Percentiles rank a stretch among this genome's conserved stretches.
Evolutionary conservation across 2,888 invertebrate species (phyloP).

Genomic region (Euzophera pinguis): DNA sequence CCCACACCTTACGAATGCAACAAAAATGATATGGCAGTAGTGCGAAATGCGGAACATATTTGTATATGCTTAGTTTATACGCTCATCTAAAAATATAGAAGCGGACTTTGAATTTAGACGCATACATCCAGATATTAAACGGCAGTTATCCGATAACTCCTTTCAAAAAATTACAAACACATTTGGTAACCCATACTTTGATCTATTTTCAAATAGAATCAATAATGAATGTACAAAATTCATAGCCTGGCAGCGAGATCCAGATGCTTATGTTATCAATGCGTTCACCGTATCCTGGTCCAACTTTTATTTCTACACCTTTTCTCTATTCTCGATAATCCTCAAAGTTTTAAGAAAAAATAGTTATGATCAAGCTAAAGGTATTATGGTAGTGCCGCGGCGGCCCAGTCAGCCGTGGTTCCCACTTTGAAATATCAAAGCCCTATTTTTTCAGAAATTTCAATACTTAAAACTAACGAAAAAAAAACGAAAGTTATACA

Average conservation of each 20-base stretch:
- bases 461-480: no score
- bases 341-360: background rate
- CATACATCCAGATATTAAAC: no score
- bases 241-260: background rate
- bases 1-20: background rate
- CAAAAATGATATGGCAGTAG: background rate
- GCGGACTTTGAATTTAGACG: background rate
- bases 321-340: background rate
- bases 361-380: background rate
- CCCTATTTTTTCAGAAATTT: no score
- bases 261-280: background rate
- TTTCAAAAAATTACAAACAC: no score
- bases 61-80: background rate
- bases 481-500: constrained; percentile 14
- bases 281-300: constrained; percentile 2
- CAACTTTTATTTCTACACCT: background rate
- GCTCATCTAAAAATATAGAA: background rate
- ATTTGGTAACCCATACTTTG: no score
- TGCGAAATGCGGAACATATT: background rate
- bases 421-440: background rate
- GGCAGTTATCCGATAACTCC: no score
- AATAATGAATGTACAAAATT: no score
- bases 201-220: no score
- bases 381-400: background rate
- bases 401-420: background rate